phyloP scores from a whole-genome alignment of 30 jellyfish, hydroid and myxozoan genomes.

The Mastigias papua region DNA sequence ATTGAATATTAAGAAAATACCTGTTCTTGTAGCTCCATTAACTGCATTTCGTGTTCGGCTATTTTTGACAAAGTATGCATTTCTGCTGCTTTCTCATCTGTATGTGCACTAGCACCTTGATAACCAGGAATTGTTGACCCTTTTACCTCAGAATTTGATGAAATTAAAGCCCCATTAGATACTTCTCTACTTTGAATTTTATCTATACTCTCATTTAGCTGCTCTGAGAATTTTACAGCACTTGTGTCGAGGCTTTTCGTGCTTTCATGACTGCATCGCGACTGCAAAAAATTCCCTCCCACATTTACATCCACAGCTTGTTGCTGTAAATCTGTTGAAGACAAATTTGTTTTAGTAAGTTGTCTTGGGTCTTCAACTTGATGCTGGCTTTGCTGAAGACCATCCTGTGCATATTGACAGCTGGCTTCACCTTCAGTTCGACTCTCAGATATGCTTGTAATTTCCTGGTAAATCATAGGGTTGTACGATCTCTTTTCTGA shows the following conservation, averaged over 20 bases:
- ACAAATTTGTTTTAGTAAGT: too few relatives aligned
- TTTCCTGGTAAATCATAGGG: conserved; percentile 66
- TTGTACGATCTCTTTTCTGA: conserved; percentile 55
- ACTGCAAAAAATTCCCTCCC: too few relatives aligned
- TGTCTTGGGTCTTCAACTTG: too few relatives aligned
- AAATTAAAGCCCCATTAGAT: background rate
- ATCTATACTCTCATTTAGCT: too few relatives aligned
- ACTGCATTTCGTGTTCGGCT: conserved; percentile 85
- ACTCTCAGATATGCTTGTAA: background rate
- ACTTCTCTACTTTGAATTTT: too few relatives aligned
- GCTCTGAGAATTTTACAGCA: too few relatives aligned
- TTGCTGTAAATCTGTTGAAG: too few relatives aligned
- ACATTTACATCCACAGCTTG: too few relatives aligned
- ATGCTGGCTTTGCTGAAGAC: background rate
- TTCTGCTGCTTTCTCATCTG: background rate
- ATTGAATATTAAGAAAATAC: conserved; percentile 8
- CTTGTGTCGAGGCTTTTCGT: too few relatives aligned
- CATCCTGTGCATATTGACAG: too few relatives aligned
- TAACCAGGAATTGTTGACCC: background rate
- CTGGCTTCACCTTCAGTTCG: background rate
- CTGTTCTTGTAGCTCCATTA: conserved; percentile 86
- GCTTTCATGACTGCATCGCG: too few relatives aligned
- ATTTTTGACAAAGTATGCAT: conserved; percentile 17
- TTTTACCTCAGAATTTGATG: background rate
- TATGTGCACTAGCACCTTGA: background rate